These are phyloP conservation scores for Podarcis raffonei DNA, from an alignment of 2,113 vertebrate species.

Conservation along the genomic window DNA sequence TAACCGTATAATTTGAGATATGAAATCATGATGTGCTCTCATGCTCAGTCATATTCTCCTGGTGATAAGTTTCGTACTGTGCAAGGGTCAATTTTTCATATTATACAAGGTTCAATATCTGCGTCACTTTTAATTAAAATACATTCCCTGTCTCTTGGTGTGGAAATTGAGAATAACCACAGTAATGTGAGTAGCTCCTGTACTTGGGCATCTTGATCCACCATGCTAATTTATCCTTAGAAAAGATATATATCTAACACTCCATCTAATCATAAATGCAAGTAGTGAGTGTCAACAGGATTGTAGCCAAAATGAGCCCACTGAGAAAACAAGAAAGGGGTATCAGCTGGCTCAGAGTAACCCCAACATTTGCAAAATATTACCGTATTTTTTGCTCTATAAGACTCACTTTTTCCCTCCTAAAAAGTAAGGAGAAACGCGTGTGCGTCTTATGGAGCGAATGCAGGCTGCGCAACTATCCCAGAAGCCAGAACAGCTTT, in stretches of 20 bases:
- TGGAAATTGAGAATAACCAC: constrained; percentile 23
- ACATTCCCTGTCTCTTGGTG: not conserved
- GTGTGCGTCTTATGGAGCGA: too few species aligned
- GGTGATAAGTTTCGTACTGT: not conserved
- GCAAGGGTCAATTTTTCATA: too few species aligned
- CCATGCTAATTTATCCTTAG: not conserved
- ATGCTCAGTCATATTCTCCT: not conserved
- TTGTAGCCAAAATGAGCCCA: not conserved
- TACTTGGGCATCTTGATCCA: constrained; percentile 27
- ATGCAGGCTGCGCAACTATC: too few species aligned
- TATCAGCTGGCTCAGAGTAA: not conserved
- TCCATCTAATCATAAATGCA: too few species aligned
- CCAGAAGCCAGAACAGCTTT: too few species aligned
- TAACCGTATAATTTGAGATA: not conserved
- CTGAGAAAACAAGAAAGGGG: not conserved
- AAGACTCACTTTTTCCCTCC: too few species aligned
- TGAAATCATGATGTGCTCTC: constrained; percentile 12
- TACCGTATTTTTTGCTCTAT: too few species aligned
- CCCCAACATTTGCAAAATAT: not conserved
- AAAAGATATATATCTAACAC: not conserved
- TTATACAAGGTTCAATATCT: constrained; percentile 19
- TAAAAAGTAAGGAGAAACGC: too few species aligned
- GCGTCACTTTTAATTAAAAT: constrained; percentile 30
- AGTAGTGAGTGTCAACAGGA: not conserved
- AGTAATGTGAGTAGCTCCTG: constrained; percentile 15